Evolutionary conservation across 2,888 invertebrate genomes (phyloP).

Genomic region (Sisyra nigra): DNA sequence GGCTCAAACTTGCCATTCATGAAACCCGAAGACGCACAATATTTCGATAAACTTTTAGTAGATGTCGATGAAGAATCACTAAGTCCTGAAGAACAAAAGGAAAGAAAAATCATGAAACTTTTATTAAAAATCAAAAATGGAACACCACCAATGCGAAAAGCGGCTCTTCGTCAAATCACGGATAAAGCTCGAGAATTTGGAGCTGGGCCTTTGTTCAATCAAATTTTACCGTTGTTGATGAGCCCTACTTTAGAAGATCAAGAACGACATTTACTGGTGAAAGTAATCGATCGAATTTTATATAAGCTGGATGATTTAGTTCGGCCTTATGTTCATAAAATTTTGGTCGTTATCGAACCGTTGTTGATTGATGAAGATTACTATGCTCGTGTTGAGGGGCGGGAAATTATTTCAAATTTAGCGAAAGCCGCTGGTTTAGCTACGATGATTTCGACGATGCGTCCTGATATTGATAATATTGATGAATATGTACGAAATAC

Average conservation of each 20-base stretch:
- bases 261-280: conserved; percentile 94
- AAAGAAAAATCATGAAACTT: conserved; percentile 97
- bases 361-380: conserved; percentile 98
- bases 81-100: conserved; percentile 93
- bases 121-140: conserved; percentile 98
- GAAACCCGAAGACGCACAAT: conserved; percentile 99
- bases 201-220: conserved; percentile 96
- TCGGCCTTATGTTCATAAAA: conserved; percentile 98
- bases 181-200: conserved; percentile 98
- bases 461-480: conserved; percentile 99
- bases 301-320: conserved; percentile 98
- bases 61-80: conserved; percentile 96
- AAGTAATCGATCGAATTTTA: conserved; percentile 95
- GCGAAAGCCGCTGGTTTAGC: conserved; percentile 98
- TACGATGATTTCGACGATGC: conserved; percentile 99
- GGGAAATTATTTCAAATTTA: conserved; percentile 97
- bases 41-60: conserved; percentile 94
- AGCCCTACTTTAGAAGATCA: conserved; percentile 98
- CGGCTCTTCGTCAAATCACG: conserved; percentile 92
- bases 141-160: conserved; percentile 98
- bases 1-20: conserved; percentile 90
- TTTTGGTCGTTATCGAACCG: conserved; percentile 97
- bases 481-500: conserved; percentile 99
- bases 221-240: conserved; percentile 98
- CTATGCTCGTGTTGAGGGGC: conserved; percentile 97